These are phyloP conservation scores for Corythoichthys haematopterus DNA, from an alignment of 2,113 vertebrate species.

Conservation along the genomic window DNA sequence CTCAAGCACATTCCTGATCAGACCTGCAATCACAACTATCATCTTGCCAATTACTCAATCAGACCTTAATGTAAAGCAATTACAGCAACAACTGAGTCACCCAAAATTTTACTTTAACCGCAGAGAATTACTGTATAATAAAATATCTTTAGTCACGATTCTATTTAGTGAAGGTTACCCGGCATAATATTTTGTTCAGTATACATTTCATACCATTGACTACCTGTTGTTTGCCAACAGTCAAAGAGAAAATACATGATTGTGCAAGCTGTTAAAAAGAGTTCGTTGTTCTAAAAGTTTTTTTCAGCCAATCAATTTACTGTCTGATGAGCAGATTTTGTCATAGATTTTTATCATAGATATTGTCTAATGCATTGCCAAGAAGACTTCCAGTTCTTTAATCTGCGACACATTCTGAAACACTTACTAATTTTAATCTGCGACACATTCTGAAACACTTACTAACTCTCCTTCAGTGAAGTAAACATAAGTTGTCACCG, in stretches of 20 bases:
- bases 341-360: background rate
- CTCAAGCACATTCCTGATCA: conserved; percentile 17
- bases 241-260: too few relatives aligned
- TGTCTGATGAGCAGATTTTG: background rate
- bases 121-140: background rate
- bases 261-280: background rate
- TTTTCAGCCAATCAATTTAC: background rate
- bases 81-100: background rate
- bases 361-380: background rate
- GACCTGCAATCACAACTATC: background rate
- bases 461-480: conserved; percentile 40
- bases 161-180: background rate
- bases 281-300: background rate
- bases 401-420: conserved; percentile 7
- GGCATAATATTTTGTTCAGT: background rate
- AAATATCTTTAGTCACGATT: background rate
- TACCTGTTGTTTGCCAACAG: too few relatives aligned
- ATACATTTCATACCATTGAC: too few relatives aligned
- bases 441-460: conserved; percentile 16
- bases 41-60: background rate
- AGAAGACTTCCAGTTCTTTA: background rate
- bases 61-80: background rate
- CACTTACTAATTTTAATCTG: conserved; percentile 21
- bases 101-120: background rate
- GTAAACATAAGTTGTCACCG: conserved; percentile 56